Evolutionary conservation across 2,113 vertebrate genomes (phyloP).

Genomic region (Andinoacara biseriatus): DNA sequence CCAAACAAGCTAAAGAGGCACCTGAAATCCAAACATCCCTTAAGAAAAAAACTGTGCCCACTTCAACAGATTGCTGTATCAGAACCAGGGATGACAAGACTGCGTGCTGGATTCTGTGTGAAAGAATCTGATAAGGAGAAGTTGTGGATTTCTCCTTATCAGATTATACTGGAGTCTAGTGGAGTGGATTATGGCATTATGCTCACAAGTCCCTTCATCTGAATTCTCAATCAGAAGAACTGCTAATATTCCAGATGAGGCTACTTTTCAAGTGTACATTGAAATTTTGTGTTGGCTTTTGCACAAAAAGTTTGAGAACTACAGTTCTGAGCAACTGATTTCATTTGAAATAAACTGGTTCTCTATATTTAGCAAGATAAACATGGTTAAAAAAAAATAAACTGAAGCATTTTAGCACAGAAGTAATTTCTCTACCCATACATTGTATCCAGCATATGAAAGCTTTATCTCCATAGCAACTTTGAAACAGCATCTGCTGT

Average conservation of each 20-base stretch:
- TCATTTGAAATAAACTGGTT: not conserved
- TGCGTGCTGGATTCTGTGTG: not conserved
- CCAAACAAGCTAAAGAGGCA: not conserved
- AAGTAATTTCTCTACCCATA: not conserved
- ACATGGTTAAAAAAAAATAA: not conserved
- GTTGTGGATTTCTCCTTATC: not conserved
- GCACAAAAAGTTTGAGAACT: not conserved
- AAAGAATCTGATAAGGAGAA: not conserved
- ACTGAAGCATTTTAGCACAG: not conserved
- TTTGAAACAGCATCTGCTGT: conserved; percentile 19
- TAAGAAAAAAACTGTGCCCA: not conserved
- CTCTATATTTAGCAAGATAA: not conserved
- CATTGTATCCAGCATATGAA: not conserved
- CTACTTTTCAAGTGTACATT: not conserved
- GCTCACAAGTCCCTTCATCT: not conserved
- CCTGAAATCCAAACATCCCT: not conserved
- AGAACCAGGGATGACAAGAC: not conserved
- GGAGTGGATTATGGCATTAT: not conserved
- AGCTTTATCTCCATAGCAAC: conserved; percentile 51
- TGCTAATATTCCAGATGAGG: not conserved
- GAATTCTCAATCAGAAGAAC: not conserved
- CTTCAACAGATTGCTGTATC: not conserved
- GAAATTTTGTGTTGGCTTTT: not conserved
- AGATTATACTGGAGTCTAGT: not conserved
- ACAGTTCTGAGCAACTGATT: not conserved